Conservation (phyloP, 2,113 vertebrate species). For the Ceyx margarethae region DNA sequence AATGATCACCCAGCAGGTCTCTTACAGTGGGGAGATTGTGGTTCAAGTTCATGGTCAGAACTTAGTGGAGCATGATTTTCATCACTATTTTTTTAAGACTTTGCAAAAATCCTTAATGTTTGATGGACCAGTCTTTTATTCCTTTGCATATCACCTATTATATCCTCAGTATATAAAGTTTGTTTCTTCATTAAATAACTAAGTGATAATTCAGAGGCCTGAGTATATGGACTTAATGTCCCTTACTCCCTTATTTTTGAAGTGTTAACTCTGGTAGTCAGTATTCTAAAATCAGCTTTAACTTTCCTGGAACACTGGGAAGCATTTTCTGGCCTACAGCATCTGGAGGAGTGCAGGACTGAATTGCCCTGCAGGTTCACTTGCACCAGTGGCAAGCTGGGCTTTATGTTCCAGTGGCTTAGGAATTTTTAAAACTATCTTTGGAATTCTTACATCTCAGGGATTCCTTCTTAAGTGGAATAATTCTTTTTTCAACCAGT, state of each 20-base stretch:
- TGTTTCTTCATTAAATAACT: not conserved
- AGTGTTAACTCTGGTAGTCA: not conserved
- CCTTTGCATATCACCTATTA: not conserved
- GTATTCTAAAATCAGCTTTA: not conserved
- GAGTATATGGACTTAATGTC: not conserved
- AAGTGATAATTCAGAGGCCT: not conserved
- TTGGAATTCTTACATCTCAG: not conserved
- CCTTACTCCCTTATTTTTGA: not conserved
- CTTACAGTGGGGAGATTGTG: not conserved
- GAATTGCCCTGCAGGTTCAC: not conserved
- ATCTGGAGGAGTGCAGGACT: not conserved
- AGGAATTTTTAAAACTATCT: not conserved
- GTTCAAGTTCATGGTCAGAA: not conserved
- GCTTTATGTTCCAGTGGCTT: not conserved
- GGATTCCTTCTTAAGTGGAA: not conserved
- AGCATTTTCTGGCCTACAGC: not conserved
- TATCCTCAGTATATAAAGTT: not conserved
- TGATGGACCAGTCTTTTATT: not conserved
- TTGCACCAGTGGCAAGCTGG: not conserved
- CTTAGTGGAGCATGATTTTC: not conserved
- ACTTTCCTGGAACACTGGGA: not conserved
- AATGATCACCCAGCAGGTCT: not conserved
- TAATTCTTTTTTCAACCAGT: not conserved
- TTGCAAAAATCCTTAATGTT: not conserved
- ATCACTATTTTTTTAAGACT: not conserved